Percentiles rank a stretch among this genome's conserved stretches.
Conservation (phyloP, 1,140 invertebrate genomes). For the Mya arenaria region DNA sequence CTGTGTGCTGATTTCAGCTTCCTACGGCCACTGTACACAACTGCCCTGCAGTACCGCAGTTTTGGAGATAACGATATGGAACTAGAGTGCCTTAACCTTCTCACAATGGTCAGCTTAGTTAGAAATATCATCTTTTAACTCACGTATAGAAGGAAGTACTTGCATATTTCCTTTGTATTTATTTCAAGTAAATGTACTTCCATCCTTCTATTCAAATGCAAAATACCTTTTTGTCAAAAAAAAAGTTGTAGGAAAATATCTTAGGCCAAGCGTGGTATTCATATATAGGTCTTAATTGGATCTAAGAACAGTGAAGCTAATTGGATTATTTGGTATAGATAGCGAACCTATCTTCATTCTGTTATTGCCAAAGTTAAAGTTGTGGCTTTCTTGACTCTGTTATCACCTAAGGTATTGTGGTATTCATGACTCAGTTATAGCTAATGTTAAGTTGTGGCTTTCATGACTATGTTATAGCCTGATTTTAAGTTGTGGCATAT, state of each 20-base stretch:
- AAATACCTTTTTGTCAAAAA: background rate
- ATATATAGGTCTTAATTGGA: too few relatives aligned
- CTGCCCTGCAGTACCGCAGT: conserved; percentile 47
- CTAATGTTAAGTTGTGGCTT: too few relatives aligned
- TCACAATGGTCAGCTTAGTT: conserved; percentile 51
- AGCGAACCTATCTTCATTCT: too few relatives aligned
- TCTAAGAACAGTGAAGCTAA: too few relatives aligned
- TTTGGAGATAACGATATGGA: conserved; percentile 31
- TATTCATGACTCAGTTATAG: too few relatives aligned
- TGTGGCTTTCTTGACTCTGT: too few relatives aligned
- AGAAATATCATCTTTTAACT: background rate
- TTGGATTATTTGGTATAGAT: too few relatives aligned
- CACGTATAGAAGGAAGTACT: background rate
- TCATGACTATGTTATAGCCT: too few relatives aligned
- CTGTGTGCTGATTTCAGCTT: conserved; percentile 52
- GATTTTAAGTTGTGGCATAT: too few relatives aligned
- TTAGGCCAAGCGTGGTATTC: background rate
- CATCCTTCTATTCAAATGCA: background rate
- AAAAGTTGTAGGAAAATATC: background rate
- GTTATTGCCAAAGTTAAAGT: too few relatives aligned
- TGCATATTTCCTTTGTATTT: background rate
- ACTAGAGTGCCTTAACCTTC: conserved; percentile 54
- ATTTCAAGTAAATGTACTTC: background rate
- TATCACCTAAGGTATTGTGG: too few relatives aligned
- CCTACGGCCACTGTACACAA: conserved; percentile 40